Base-by-base conservation (phyloP, 92 coral and sea anemone species). In the Pocillopora grandis region DNA sequence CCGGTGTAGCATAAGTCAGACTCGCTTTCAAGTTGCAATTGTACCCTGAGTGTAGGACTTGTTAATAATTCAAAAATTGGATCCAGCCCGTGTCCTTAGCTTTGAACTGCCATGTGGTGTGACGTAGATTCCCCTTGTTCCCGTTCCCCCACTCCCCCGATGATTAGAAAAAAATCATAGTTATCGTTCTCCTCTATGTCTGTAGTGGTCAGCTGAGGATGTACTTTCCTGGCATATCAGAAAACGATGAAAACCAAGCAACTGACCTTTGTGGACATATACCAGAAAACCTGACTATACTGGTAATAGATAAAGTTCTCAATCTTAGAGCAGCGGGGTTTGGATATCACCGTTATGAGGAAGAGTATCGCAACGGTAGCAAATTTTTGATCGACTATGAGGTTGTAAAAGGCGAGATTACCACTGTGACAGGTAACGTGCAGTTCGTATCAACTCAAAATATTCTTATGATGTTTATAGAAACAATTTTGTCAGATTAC, bases 271-370 rank as follows among this genome's bases (percentile, higher is more conserved):
- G 84, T 71, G 84, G 84, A 58, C 33, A 31, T 17, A 35, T 69
- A 15, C 15, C 61, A 57, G 62, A 66, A 2, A 70, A 80, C 76
- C 11, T 33, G 0, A 57, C 84, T 20, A 12, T 80, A 68, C 58
- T 80, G 4, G 36, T 80, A 80, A 58, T 58, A 21, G 75, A 58
- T 17, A n/a, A 36, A 5, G 61, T 57, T 35, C 65, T 71, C 16
- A 58, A 80, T 70, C 18, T 80, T 18, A 21, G 37, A 68, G 84
- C 84, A 0, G 31, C 58, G 67, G 84, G 84, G 55, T 80, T 80
- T 63, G 37, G 62, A 3, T 58, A 80, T 36, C 77, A 80, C 37
- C 74, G 67, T 2, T 18, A 70, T 19, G 65, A 56, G 9, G 76
- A 80, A 1, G 76, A 80, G 2, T 80, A 69, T 80, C 76, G 76